Base-by-base conservation (phyloP, 2,797 vertebrate genomes). In the Dendrocincla tyrannina region DNA sequence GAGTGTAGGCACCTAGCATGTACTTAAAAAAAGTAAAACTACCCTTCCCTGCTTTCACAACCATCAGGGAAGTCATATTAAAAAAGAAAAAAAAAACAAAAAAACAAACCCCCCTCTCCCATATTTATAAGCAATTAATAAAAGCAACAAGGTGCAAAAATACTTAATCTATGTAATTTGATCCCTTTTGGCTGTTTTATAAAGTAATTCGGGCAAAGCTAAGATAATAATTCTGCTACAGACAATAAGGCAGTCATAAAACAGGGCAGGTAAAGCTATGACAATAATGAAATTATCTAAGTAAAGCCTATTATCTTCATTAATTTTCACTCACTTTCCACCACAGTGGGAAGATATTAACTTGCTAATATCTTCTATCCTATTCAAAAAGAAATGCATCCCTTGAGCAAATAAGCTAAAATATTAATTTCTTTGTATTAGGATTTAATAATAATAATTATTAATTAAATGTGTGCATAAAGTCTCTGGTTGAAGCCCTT, bases 241-340 rank as follows among this genome's bases (percentile, higher is more conserved):
- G 74, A 93, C 80, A 94, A 82, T 94, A 93, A 92, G 22, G 25
- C n/a, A 88, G 42, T 67, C 49, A 64, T 80, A 85, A 85, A 95
- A 89, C 46, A 93, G 42, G 52, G 59, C 59, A 97, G 89, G 95
- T 95, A 96, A 89, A 93, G 41, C 83, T 72, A 67, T 59, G 93
- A 94, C 67, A 94, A 78, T 91, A 94, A 96, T 74, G 63, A 95
- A 96, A 91, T 73, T 46, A 93, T 91, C 78, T 85, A 63, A 93
- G 53, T 77, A 96, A 97, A 96, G 56, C 78, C 87, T 96, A 96
- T 96, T 97, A 97, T 89, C 91, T 87, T 94, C 92, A 95, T 96
- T 95, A 97, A 95, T 95, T 97, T 96, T 93, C 76, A 85, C 78
- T 94, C 93, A 94, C 64, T 96, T 96, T 83, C 50, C 42, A 88